Percentiles rank a stretch among this genome's conserved stretches.
Conservation (phyloP, 2,113 vertebrate species). For the Platichthys stellatus region DNA sequence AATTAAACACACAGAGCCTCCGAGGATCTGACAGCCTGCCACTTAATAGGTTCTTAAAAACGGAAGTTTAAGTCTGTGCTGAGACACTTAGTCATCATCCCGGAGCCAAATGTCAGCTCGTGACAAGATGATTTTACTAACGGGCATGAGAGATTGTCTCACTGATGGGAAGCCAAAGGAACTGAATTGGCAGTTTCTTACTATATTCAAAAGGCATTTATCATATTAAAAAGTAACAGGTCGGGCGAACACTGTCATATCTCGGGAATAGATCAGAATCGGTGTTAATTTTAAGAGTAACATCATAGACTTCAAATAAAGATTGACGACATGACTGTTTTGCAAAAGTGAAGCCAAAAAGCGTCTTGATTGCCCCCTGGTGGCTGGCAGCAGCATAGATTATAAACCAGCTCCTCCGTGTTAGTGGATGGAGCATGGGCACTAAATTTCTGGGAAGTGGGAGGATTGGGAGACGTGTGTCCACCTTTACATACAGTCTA, state of each 20-base stretch:
- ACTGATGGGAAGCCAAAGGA: not conserved
- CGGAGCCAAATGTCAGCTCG: conserved; percentile 17
- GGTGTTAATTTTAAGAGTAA: no score
- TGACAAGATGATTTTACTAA: conserved; percentile 4
- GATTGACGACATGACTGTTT: no score
- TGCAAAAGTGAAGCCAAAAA: no score
- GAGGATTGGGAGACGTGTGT: no score
- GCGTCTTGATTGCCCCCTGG: no score
- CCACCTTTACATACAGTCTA: not conserved
- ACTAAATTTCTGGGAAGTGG: not conserved
- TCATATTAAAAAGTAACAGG: not conserved
- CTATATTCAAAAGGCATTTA: not conserved
- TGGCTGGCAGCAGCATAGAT: no score
- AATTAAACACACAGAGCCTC: conserved; percentile 9
- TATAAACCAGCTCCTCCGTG: no score
- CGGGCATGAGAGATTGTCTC: not conserved
- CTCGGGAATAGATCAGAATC: no score
- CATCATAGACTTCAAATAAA: no score
- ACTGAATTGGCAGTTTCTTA: not conserved
- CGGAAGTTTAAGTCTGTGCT: not conserved
- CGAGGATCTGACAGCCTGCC: conserved; percentile 9
- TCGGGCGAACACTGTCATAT: no score
- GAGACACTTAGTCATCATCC: not conserved
- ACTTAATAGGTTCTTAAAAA: conserved; percentile 2
- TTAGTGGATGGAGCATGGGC: no score